Evolutionary conservation across 2,888 invertebrate species (phyloP), one percentile per base, ranked within the genome.

Genomic region (Thera britannica): DNA sequence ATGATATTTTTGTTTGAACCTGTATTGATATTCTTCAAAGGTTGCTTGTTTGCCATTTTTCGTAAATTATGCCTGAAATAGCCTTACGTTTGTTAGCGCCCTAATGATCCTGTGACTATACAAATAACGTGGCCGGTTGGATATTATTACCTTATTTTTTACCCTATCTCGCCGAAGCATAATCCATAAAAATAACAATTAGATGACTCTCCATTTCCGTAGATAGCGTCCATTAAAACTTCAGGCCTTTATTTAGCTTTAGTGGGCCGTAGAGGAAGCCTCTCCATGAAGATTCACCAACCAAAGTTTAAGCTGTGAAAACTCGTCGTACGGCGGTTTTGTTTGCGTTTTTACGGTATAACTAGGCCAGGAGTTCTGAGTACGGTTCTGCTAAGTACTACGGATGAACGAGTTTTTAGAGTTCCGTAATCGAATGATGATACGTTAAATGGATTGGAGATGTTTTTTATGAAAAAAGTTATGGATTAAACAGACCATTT

Each of bases 151-250:
- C 44, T 46, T 46, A 9, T 9, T 46, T 46, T 46, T 46, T 46
- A 46, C 44, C 44, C 67, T 62, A 54, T 48, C 68, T 67, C 67
- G 70, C 67, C 67, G 68, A 58, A 62, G 55, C 49, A 60, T 72
- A 68, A 72, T 68, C 68, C 67, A 72, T 71, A 73, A 73, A 72
- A 68, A 69, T 68, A 71, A 68, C 72, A 74, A 67, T 73, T 61
- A 70, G 70, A 75, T 80, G 78, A 80, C 76, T 80, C 9, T 46
- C 44, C 70, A 72, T 78, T 80, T 80, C 72, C 71, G 62, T 65
- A 70, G 75, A 78, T 79, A 76, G 74, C 74, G 65, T 81, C 79
- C 80, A 82, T 83, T 82, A 82, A 77, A 83, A 83, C 79, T 83
- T 81, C 74, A 74, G 74, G 75, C 78, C 77, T 76, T 81, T 77